Conservation (phyloP, 1,140 invertebrate genomes). For the Aphidius gifuensis region DNA sequence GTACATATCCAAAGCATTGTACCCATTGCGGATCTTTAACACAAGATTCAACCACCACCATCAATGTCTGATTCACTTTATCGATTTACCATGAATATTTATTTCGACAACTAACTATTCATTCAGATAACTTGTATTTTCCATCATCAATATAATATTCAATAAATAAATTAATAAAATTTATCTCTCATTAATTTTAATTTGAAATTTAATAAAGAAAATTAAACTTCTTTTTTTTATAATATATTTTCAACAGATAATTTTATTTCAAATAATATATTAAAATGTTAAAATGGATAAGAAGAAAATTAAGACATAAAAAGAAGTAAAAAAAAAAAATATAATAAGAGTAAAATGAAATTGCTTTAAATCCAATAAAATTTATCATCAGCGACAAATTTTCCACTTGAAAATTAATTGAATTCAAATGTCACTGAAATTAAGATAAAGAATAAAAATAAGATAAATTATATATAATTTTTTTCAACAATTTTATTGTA, state of each 20-base stretch:
- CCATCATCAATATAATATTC: too few species aligned
- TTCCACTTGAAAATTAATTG: conserved; percentile 29
- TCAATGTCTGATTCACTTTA: conserved; percentile 15
- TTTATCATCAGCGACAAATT: conserved; percentile 31
- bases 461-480: too few species aligned
- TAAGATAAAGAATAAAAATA: background rate
- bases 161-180: too few species aligned
- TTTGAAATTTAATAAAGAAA: too few species aligned
- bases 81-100: conserved; percentile 35
- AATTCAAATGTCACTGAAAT: conserved; percentile 21
- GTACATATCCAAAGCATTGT: conserved; percentile 30
- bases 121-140: too few species aligned
- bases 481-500: too few species aligned
- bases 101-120: conserved; percentile 24
- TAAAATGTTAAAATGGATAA: background rate
- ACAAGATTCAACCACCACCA: conserved; percentile 28
- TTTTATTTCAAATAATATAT: too few species aligned
- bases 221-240: too few species aligned
- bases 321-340: background rate
- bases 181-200: too few species aligned
- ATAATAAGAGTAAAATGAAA: conserved; percentile 20
- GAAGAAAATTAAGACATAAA: background rate
- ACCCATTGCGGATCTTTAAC: conserved; percentile 33
- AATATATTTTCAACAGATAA: too few species aligned
- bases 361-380: conserved; percentile 31